Evolutionary conservation across 2,888 invertebrate genomes (phyloP), one percentile per base, ranked within the genome.

Genomic region (Ischnus inquisitorius): DNA sequence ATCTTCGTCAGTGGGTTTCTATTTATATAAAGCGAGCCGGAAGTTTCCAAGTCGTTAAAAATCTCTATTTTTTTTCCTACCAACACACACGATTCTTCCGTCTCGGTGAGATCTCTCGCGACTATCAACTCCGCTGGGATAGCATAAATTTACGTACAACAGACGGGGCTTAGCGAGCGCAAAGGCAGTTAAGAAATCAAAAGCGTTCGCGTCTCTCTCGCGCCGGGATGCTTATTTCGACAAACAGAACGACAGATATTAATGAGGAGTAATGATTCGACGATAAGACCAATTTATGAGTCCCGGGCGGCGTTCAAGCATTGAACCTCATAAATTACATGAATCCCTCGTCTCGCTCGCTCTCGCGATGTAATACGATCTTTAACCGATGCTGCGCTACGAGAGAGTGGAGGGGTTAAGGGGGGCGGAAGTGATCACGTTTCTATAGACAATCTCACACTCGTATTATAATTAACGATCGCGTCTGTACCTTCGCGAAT

Each of bases 211-310:
- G 69, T 51, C 16, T 51, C 41, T 46, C 51, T 19, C 28, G 12
- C 60, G 19, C n/a, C n/a, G 22, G 46, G 16, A 28, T 43, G 19
- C 62, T 72, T 75, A 34, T 83, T 83, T 76, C 71, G 79, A 76
- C 60, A 79, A 83, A 83, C 83, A 79, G 48, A 71, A 76, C 54
- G 83, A 76, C 79, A 74, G 43, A 72, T 83, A 79, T 83, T 83
- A 79, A 83, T 76, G 76, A 76, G 79, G 76, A 79, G 67, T 79
- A 76, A 79, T 75, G 83, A 83, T 79, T 79, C 83, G 65, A 76
- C 79, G 79, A 83, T 83, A 76, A 79, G 34, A 64, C 57, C 83
- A 65, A 83, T 83, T 83, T 79, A 79, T 76, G 79, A 71, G 75
- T 60, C 65, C 12, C 57, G 65, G 54, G 54, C 22, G 75, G 41